These are phyloP conservation scores for Vipera latastei DNA, from an alignment of 2,797 vertebrate genomes.

Conservation along the genomic window DNA sequence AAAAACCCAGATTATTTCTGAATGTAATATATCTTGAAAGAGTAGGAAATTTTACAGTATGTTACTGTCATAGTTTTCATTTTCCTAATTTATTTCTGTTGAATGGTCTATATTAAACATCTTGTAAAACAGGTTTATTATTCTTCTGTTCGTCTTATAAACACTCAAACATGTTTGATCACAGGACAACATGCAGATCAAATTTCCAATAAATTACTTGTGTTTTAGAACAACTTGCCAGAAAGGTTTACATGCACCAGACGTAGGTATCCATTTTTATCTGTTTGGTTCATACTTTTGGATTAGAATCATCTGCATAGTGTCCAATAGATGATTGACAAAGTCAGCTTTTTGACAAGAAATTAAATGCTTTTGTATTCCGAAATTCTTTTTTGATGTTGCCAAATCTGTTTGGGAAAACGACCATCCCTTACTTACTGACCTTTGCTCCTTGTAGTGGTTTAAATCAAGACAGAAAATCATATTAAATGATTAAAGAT, in stretches of 20 bases:
- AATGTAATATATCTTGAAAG: neutral
- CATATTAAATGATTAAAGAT: neutral
- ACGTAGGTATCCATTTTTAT: neutral
- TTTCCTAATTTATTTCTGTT: neutral
- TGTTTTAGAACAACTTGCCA: neutral
- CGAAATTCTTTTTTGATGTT: neutral
- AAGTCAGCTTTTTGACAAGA: neutral
- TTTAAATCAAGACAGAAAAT: neutral
- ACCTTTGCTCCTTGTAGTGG: neutral
- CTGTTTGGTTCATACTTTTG: neutral
- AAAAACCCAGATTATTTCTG: neutral
- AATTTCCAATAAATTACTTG: neutral
- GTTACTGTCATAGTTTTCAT: neutral
- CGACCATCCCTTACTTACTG: neutral
- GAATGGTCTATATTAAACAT: neutral
- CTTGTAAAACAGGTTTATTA: neutral
- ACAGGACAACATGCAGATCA: neutral
- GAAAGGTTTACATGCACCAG: neutral
- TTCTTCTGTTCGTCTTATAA: neutral
- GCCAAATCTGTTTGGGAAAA: neutral
- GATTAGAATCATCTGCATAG: neutral
- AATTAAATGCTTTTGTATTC: neutral
- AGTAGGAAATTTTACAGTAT: neutral
- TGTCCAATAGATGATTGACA: neutral
- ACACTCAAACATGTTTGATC: neutral